Conservation (phyloP, 2,797 vertebrate genomes). For the Cyclura pinguis region DNA sequence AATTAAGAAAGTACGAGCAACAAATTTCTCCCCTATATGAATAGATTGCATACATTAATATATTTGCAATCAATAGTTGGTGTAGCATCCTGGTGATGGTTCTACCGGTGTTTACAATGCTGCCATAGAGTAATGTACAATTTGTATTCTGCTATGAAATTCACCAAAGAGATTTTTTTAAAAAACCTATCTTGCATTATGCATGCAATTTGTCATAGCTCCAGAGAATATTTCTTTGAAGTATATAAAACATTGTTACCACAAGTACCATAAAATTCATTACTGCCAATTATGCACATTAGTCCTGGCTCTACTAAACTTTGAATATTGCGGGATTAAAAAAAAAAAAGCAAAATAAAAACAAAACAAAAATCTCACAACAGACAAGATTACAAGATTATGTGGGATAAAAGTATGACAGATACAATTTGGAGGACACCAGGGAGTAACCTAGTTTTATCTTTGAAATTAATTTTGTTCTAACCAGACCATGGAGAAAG, state of each 20-base stretch:
- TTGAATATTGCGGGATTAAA: background rate
- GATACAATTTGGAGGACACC: slow-evolving; percentile 58
- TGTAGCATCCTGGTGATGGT: background rate
- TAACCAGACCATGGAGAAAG: slow-evolving; percentile 56
- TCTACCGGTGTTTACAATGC: background rate
- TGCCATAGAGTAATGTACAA: slow-evolving; percentile 8
- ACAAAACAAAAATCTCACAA: background rate
- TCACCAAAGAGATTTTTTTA: slow-evolving; percentile 2
- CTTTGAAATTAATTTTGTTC: slow-evolving; percentile 73
- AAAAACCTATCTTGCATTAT: background rate
- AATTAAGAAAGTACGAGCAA: no score
- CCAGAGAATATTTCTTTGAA: slow-evolving; percentile 12
- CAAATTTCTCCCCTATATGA: no score
- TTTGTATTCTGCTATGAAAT: slow-evolving; percentile 11
- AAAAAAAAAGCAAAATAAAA: no score
- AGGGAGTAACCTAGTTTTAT: slow-evolving; percentile 65
- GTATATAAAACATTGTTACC: slow-evolving; percentile 14
- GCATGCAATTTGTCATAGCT: background rate
- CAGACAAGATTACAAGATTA: slow-evolving; percentile 44
- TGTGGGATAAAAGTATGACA: slow-evolving; percentile 52
- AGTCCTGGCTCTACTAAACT: slow-evolving; percentile 35
- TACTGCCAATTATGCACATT: background rate
- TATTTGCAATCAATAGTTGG: background rate
- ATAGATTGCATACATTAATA: no score
- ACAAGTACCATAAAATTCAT: slow-evolving; percentile 2